Evolutionary conservation across 2,797 vertebrate genomes (phyloP), one percentile per base, ranked within the genome.

Genomic region (Sternarchorhynchus goeldii): DNA sequence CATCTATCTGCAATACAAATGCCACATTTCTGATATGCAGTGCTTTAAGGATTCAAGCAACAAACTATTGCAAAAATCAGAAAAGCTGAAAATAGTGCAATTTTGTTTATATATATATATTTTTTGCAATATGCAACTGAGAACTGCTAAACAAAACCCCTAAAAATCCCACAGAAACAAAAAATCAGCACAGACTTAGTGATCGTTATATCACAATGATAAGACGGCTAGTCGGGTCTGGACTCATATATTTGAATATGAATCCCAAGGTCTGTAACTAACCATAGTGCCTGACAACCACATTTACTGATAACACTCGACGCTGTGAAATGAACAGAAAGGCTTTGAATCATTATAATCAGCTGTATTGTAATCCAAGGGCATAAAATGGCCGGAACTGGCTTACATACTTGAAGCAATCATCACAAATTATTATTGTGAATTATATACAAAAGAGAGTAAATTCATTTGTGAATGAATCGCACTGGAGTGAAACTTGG

Each of bases 1-100:
- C 77, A 73, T 86, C 75, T 78, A 86, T 29, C 21, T 83, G 83
- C 88, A 86, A 86, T 89, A 87, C 77, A 87, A 87, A 91, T 87
- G 83, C 85, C 82, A 67, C 74, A 84, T 86, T 85, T 85, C 84
- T 82, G 79, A 89, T 86, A 91, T 90, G 84, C 86, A 85, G 77
- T 73, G 70, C 41, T 84, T 50, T 85, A 56, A 84, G 58, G 29
- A 77, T 85, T 86, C 82, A 81, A 79, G 74, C 81, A 83, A 76
- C 73, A 76, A 71, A 83, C 76, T 5, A 12, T 85, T 75, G 72
- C 55, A 69, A 82, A 32, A 65, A 71, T 82, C 78, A 78, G 84
- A 66, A 77, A 34, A 12, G 57, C 14, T 60, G 36, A 73, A 73
- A 50, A 69, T 59, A 72, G 67, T 29, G 20, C 57, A 59, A 70